phyloP scores from a whole-genome alignment of 2,797 vertebrate genomes.

The Apogon hyalosoma region DNA sequence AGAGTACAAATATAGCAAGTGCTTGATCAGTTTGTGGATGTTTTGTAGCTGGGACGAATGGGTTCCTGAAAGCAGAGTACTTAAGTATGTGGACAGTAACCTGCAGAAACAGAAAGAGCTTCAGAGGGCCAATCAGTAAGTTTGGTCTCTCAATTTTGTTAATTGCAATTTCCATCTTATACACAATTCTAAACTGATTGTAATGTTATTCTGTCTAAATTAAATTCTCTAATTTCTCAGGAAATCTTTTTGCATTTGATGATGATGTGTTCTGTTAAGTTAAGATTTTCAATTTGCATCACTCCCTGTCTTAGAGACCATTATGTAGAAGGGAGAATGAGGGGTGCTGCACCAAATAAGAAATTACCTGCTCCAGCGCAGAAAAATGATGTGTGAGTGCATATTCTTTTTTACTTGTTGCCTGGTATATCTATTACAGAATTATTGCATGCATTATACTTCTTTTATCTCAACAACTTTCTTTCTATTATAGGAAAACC shows the following conservation, averaged over 20 bases:
- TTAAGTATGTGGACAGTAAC: constrained; percentile 99
- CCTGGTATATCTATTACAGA: neutral
- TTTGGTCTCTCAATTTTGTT: constrained; percentile 36
- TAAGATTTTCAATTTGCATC: neutral
- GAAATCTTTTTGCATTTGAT: neutral
- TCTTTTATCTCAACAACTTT: neutral
- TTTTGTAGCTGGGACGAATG: constrained; percentile 97
- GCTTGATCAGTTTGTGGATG: constrained; percentile 18
- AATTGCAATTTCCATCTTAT: neutral
- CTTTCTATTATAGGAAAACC: constrained; percentile 88
- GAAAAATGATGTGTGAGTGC: constrained; percentile 96
- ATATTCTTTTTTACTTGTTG: neutral
- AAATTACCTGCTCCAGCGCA: constrained; percentile 95
- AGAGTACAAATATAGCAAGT: neutral
- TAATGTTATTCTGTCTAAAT: neutral
- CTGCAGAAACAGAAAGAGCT: constrained; percentile 99
- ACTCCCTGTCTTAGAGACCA: constrained; percentile 88
- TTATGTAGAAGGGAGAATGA: constrained; percentile 99
- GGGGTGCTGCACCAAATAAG: constrained; percentile 97
- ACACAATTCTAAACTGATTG: neutral
- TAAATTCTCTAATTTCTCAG: too few species aligned
- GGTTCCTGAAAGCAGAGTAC: constrained; percentile 99
- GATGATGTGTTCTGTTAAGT: too few species aligned
- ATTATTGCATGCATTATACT: neutral
- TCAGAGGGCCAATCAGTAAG: constrained; percentile 99